Percentiles rank a stretch among this genome's conserved stretches.
Evolutionary conservation across 1,140 invertebrate species (phyloP).

Genomic region (Kradibia gibbosae): DNA sequence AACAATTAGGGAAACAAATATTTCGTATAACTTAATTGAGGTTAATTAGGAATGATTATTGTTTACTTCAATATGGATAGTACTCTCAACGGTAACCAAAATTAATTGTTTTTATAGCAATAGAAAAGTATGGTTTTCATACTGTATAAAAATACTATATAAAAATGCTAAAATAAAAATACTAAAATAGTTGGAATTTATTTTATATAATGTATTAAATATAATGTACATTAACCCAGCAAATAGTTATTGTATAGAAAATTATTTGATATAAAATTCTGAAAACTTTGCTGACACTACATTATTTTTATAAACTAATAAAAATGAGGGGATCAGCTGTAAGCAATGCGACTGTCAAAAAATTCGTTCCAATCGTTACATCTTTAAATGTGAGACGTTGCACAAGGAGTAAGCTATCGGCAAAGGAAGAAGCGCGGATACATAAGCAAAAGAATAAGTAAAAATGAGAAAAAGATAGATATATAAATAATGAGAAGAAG

Average conservation of each 20-base stretch:
- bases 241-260: background rate
- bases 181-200: too few relatives aligned
- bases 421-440: background rate
- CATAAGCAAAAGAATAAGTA: background rate
- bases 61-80: too few relatives aligned
- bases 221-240: background rate
- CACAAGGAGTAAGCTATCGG: background rate
- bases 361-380: background rate
- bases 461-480: background rate
- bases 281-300: background rate
- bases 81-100: too few relatives aligned
- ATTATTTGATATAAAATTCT: background rate
- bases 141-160: too few relatives aligned
- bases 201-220: too few relatives aligned
- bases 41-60: too few relatives aligned
- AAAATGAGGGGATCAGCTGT: background rate
- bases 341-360: background rate
- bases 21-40: too few relatives aligned
- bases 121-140: too few relatives aligned
- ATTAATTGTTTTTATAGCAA: too few relatives aligned
- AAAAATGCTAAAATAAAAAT: too few relatives aligned
- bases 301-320: constrained; percentile 8
- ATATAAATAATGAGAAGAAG: background rate
- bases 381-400: background rate
- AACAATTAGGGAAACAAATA: too few relatives aligned